A percentile compares a stretch with the other conserved stretches of the same genome.
Evolutionary conservation across 2,797 vertebrate genomes (phyloP).

Genomic region (Cynopterus sphinx): DNA sequence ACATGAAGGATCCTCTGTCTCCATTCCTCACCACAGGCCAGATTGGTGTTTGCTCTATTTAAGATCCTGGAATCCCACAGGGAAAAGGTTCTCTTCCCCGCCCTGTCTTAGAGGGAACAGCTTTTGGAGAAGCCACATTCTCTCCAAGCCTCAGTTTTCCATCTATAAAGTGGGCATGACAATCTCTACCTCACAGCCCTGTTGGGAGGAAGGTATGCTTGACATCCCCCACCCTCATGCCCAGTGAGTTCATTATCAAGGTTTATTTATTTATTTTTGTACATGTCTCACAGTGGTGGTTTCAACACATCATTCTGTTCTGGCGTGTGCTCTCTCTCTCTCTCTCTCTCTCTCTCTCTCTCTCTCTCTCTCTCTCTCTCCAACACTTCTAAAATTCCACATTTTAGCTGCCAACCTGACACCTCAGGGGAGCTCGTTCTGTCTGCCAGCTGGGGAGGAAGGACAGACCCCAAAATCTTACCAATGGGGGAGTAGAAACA

Average conservation of each 20-base stretch:
- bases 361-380: neutral
- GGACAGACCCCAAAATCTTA: neutral
- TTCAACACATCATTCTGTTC: neutral
- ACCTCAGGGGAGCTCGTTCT: neutral
- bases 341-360: too few species aligned
- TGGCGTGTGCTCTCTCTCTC: too few species aligned
- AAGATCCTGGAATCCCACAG: neutral
- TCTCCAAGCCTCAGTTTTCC: neutral
- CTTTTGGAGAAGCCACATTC: neutral
- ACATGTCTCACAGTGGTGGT: neutral
- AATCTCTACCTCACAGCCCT: neutral
- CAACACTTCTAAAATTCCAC: neutral
- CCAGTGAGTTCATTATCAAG: neutral
- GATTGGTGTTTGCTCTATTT: neutral
- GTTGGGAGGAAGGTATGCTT: neutral
- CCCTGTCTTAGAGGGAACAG: neutral
- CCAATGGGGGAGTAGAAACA: neutral
- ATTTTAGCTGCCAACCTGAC: neutral
- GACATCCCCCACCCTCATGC: fast-evolving
- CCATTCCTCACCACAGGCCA: neutral
- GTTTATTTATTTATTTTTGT: neutral
- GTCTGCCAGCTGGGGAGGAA: neutral
- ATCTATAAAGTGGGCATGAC: neutral
- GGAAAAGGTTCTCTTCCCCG: neutral
- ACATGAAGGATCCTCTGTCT: neutral